phyloP scores from a whole-genome alignment of 2,113 vertebrate species.

The Leucopsar rothschildi region DNA sequence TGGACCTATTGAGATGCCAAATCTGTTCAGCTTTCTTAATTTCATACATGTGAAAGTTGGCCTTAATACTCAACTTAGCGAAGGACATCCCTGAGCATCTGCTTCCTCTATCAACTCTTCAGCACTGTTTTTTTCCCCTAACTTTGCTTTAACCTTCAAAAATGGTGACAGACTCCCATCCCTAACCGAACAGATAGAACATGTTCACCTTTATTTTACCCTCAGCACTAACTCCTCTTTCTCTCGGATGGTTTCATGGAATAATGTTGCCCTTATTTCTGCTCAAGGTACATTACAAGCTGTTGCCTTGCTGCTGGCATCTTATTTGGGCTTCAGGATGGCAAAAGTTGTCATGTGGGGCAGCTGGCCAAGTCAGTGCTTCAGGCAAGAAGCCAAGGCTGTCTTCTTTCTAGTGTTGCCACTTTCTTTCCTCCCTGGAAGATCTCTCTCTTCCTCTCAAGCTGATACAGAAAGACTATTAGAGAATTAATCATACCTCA shows the following conservation, averaged over 20 bases:
- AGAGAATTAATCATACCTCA: conserved; percentile 49
- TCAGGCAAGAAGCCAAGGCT: conserved; percentile 29
- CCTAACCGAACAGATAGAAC: background rate
- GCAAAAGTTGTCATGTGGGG: background rate
- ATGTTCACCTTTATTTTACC: background rate
- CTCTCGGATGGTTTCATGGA: background rate
- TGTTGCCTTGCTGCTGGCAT: background rate
- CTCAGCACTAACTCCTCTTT: background rate
- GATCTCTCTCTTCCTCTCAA: background rate
- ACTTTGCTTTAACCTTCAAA: background rate
- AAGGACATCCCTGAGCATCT: background rate
- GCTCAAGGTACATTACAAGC: background rate
- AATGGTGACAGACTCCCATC: background rate
- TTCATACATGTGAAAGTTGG: background rate
- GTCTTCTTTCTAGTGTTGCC: background rate
- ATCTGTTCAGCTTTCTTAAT: background rate
- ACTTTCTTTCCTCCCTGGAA: background rate
- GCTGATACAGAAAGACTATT: conserved; percentile 16
- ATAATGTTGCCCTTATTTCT: background rate
- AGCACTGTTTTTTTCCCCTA: background rate
- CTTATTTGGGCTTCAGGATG: background rate
- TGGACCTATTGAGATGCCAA: background rate
- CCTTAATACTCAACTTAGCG: background rate
- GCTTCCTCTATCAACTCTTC: background rate
- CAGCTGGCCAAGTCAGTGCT: background rate